Percentiles rank a stretch among this genome's conserved stretches.
These are phyloP conservation scores for Volucella inanis DNA, from an alignment of 2,888 invertebrate species.

Conservation along the genomic window DNA sequence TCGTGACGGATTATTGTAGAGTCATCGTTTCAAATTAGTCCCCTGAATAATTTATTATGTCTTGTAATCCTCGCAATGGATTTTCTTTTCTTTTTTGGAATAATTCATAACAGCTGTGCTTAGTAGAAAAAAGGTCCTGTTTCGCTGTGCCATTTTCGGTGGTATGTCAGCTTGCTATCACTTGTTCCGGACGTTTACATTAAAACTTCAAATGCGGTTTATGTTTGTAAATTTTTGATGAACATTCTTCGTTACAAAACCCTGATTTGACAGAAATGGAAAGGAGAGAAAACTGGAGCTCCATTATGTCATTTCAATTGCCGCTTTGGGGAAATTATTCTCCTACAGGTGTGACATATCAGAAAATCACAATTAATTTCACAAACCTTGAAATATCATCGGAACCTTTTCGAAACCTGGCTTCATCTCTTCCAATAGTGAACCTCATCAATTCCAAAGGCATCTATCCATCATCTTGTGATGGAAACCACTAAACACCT, in stretches of 20 bases:
- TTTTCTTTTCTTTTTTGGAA: slow-evolving; percentile 46
- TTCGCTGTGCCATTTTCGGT: neutral
- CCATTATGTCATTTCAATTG: neutral
- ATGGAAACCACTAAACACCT: slow-evolving; percentile 27
- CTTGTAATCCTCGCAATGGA: slow-evolving; percentile 54
- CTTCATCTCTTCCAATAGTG: neutral
- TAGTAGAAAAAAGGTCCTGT: neutral
- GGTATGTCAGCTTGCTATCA: slow-evolving; percentile 4
- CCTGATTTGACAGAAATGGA: slow-evolving; percentile 17
- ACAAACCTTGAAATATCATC: neutral
- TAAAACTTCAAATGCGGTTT: slow-evolving; percentile 45
- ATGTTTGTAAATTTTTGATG: slow-evolving; percentile 65
- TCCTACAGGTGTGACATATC: slow-evolving; percentile 3
- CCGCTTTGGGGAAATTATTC: neutral
- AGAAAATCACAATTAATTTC: slow-evolving; percentile 48
- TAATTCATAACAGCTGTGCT: slow-evolving; percentile 37
- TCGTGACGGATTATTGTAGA: slow-evolving; percentile 54
- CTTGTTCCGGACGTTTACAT: slow-evolving; percentile 4
- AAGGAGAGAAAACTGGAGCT: slow-evolving; percentile 2
- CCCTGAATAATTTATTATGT: slow-evolving; percentile 68
- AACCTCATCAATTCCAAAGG: slow-evolving; percentile 28
- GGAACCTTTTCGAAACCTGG: neutral
- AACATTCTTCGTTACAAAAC: slow-evolving; percentile 17
- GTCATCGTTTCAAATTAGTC: slow-evolving; percentile 56
- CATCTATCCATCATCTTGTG: slow-evolving; percentile 47